phyloP scores from a whole-genome alignment of 2,888 invertebrate genomes.

The Tinea semifulvella region DNA sequence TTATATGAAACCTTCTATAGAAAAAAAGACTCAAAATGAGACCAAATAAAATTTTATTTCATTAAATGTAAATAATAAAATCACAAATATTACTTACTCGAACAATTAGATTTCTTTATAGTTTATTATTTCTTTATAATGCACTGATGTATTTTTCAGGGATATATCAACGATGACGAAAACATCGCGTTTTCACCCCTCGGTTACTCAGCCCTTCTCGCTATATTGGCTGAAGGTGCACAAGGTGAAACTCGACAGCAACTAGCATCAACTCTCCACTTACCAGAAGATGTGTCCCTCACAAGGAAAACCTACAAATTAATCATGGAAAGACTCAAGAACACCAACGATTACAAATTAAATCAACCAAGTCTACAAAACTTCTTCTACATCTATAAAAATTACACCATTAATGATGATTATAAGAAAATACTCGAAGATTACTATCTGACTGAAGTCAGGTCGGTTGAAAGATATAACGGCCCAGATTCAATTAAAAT shows the following conservation, averaged over 20 bases:
- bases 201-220: slow-evolving; percentile 70
- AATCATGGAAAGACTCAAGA: slow-evolving; percentile 60
- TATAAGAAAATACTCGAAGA: slow-evolving; percentile 67
- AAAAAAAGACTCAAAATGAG: no score
- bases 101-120: no score
- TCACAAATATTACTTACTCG: no score
- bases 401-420: slow-evolving; percentile 68
- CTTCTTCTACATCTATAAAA: slow-evolving; percentile 74
- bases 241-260: slow-evolving; percentile 68
- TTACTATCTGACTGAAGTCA: slow-evolving; percentile 70
- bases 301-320: slow-evolving; percentile 55
- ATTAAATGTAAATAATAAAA: no score
- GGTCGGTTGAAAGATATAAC: slow-evolving; percentile 58
- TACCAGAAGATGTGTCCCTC: slow-evolving; percentile 56
- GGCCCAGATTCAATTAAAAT: slow-evolving; percentile 34
- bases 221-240: slow-evolving; percentile 71
- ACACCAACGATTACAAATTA: slow-evolving; percentile 51
- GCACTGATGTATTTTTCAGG: no score
- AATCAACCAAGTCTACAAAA: slow-evolving; percentile 70
- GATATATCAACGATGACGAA: slow-evolving; percentile 57
- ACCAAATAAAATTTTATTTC: no score
- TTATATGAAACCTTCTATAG: no score
- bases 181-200: slow-evolving; percentile 73
- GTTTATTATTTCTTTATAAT: no score
- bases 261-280: slow-evolving; percentile 61